A percentile compares a stretch with the other conserved stretches of the same genome.
These are phyloP conservation scores for Cataglyphis rosenhaueri DNA, from an alignment of 2,888 invertebrate species.

Conservation along the genomic window DNA sequence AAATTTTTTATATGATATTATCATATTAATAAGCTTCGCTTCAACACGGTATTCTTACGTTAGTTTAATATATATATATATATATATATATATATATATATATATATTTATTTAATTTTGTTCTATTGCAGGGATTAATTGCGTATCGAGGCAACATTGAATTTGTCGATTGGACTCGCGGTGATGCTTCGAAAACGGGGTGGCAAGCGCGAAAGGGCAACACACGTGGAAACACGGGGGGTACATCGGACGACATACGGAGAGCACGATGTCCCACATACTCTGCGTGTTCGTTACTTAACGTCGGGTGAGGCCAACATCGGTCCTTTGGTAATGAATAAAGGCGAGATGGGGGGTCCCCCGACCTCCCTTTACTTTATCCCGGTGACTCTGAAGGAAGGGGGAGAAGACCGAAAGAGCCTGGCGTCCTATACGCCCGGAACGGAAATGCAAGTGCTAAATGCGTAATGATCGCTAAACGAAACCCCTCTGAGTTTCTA, in stretches of 20 bases:
- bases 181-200: neutral
- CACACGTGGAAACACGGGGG: conserved; percentile 79
- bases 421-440: conserved; percentile 72
- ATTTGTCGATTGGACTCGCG: neutral
- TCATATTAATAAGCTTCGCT: neutral
- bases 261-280: conserved; percentile 80
- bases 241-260: conserved; percentile 82
- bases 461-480: conserved; percentile 83
- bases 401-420: conserved; percentile 58
- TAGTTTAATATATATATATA: neutral
- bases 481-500: conserved; percentile 66
- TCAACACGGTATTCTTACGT: neutral
- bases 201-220: conserved; percentile 49
- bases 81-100: neutral
- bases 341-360: conserved; percentile 84
- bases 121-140: neutral
- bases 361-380: conserved; percentile 73
- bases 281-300: conserved; percentile 73
- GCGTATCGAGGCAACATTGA: neutral
- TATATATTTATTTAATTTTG: neutral
- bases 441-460: conserved; percentile 82
- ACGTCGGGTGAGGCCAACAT: conserved; percentile 76
- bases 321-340: conserved; percentile 79
- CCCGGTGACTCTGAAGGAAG: conserved; percentile 70
- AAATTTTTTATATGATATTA: neutral